Conservation (phyloP, 2,113 vertebrate genomes). For the Ursus arctos region DNA sequence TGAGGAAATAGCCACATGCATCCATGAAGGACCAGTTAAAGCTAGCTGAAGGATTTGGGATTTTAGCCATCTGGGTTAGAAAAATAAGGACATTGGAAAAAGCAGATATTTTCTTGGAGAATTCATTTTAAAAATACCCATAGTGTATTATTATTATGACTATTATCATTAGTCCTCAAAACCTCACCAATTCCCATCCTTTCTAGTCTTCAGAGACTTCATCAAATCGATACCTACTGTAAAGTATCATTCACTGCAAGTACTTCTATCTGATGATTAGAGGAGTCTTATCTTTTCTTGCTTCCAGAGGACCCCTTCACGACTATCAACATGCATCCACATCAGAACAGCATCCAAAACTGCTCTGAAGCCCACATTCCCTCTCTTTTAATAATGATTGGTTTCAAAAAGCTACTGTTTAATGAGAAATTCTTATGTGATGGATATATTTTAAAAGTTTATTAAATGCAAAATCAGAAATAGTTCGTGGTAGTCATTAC, state of each 20-base stretch:
- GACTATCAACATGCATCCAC: neutral
- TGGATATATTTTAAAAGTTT: neutral
- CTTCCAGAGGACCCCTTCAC: neutral
- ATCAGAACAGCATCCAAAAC: neutral
- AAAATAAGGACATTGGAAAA: neutral
- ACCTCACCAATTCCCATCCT: neutral
- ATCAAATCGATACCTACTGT: neutral
- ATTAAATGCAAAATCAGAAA: neutral
- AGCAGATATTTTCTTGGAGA: neutral
- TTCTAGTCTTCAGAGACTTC: neutral
- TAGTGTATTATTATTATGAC: neutral
- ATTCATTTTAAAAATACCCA: neutral
- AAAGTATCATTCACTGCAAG: neutral
- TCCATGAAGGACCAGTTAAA: neutral
- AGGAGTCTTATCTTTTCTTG: neutral
- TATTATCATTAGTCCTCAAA: conserved; percentile 3
- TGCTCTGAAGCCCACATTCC: neutral
- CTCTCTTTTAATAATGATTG: neutral
- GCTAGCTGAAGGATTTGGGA: neutral
- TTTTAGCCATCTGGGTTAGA: neutral
- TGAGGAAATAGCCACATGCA: neutral
- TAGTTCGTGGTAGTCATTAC: neutral
- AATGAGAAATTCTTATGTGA: neutral
- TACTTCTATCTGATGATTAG: neutral
- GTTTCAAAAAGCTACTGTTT: neutral